A percentile compares a stretch with the other conserved stretches of the same genome.
Conservation (phyloP, 2,888 invertebrate genomes). For the Erpobdella octoculata region DNA sequence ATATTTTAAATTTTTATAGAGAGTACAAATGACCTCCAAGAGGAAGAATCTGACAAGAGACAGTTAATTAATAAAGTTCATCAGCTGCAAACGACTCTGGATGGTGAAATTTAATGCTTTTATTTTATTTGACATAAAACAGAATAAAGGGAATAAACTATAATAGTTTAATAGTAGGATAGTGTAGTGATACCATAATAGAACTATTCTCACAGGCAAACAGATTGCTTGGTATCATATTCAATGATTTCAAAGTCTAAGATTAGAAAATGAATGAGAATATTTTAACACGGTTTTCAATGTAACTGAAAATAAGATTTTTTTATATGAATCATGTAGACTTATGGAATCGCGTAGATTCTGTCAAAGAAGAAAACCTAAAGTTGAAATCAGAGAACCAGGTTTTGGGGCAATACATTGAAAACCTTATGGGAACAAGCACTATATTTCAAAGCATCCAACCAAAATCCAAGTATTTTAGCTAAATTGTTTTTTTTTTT, state of each 20-base stretch:
- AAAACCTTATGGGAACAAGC: conserved; percentile 95
- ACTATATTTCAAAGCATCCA: conserved; percentile 73
- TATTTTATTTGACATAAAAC: neutral
- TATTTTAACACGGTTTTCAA: neutral
- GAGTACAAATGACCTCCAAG: conserved; percentile 69
- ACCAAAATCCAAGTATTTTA: conserved; percentile 50
- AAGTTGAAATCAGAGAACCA: conserved; percentile 95
- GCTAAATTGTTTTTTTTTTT: too few species aligned
- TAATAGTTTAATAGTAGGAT: neutral
- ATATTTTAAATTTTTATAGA: conserved; percentile 50
- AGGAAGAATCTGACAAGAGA: conserved; percentile 87
- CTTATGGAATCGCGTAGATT: conserved; percentile 90
- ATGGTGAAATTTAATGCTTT: conserved; percentile 60
- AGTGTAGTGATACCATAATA: too few species aligned
- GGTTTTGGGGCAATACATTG: conserved; percentile 95
- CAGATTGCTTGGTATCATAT: neutral
- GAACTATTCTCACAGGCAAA: too few species aligned
- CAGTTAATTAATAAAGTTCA: conserved; percentile 90
- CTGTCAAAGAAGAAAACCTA: conserved; percentile 94
- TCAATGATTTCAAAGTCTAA: neutral
- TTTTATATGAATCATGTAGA: conserved; percentile 57
- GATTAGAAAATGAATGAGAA: neutral
- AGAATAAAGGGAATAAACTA: neutral
- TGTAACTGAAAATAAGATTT: neutral
- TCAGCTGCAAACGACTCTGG: conserved; percentile 92